Base-by-base conservation (phyloP, 2,888 invertebrate genomes). In the Netelia fuscicornis region DNA sequence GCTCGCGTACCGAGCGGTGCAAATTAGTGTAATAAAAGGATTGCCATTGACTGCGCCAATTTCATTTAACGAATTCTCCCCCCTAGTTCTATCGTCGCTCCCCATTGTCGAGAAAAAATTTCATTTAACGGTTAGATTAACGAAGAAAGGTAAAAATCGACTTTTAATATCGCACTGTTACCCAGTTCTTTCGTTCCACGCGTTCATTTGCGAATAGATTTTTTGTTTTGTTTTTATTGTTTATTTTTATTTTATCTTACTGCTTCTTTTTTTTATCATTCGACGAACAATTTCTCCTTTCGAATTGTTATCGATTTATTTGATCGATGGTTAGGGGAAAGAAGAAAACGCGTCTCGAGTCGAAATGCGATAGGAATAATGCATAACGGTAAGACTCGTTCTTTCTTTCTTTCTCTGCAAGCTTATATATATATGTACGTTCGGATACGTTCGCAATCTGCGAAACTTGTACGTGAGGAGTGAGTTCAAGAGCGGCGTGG, bases 401-500 rank as follows among this genome's bases (percentile, higher is more conserved):
- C 2, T 17, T 52, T 48, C 2, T 17, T 52, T 48, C 20, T 67
- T 67, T 67, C 67, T 56, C 65, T 58, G 23, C 58, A 58, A 6
- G 8, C 20, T 58, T 3, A 58, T 9, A 58, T 17, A 20, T 3
- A 20, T 67, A 44, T 44, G 48, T 44, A 20, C 2, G 3, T 10
- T 10, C 17, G 23, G 1, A 71, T 72, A 67, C 25, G 52, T 72
- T 72, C 72, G 77, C 60, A 65, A 77, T 71, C 13, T 58, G 56
- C 65, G 54, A 71, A 42, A 58, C 30, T 17, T 44, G 71, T 75
- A 70, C 74, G 83, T 74, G 79, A 56, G 75, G 56, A 70, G 75
- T 62, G 79, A 83, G 70, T 83, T 79, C 79, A 83, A 83, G 83
- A 79, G 74, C 83, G 75, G 70, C 70, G 25, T 30, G 17, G 23